Evolutionary conservation across 2,888 invertebrate species (phyloP), one percentile per base, ranked within the genome.

Genomic region (Heteromyza rotundicornis): DNA sequence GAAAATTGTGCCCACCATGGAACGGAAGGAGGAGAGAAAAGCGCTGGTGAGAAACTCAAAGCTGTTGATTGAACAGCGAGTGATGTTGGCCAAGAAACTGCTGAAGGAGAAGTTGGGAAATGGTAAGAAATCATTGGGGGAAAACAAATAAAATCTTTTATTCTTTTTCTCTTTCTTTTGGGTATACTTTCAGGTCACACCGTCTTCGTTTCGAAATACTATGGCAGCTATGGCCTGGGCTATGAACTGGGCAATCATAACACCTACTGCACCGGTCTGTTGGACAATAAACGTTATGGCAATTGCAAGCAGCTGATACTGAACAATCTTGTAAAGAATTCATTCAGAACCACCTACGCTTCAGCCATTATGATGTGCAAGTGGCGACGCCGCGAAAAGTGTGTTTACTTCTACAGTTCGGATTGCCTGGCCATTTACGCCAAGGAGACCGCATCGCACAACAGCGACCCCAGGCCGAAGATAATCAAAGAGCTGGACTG

Each of bases 401-500:
- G 63, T n/a, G 58, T 67, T 1, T 76, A 76, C 23, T 76, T 75
- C 59, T 76, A 66, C 40, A 76, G 75, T 57, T 73, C 75, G 8
- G 75, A 76, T 44, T 76, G 75, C n/a, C 51, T 76, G 61, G 76
- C 75, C 2, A 75, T 76, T 12, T 71, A 73, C 14, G 65, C 70
- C 20, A 70, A 69, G 36, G 75, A 76, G 55, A 64, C 74, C 64
- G 67, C 69, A 10, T 63, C 68, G 62, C 68, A 68, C 20, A 72
- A 71, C 57, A 64, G 56, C 0, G 71, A 71, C 22, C 66, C 66
- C 1, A 66, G 68, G 1, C 75, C 74, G 12, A 76, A 76, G 47
- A 65, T 76, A 8, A 68, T 75, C 3, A 73, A 74, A 23, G 74
- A 73, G 52, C 51, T 76, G 17, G 69, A 72, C n/a, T 73, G 70